Conservation (phyloP, 2,888 invertebrate genomes). For the Cosmopolites sordidus region DNA sequence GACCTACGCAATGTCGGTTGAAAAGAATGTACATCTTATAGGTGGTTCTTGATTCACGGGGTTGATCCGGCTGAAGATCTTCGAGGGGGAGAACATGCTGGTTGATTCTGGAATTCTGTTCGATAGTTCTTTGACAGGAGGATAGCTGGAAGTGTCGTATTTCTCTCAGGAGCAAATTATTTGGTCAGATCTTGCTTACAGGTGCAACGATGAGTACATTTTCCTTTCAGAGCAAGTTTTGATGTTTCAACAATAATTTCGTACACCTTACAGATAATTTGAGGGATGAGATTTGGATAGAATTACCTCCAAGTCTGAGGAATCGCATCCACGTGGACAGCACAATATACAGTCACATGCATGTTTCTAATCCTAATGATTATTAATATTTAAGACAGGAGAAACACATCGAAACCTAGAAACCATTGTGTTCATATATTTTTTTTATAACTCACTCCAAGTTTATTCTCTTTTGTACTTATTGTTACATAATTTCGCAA, state of each 20-base stretch:
- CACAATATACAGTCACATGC: slow-evolving; percentile 30
- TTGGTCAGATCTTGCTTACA: slow-evolving; percentile 93
- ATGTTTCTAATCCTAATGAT: slow-evolving; percentile 16
- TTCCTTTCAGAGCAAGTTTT: too few relatives aligned
- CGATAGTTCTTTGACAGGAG: slow-evolving; percentile 89
- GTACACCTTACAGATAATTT: slow-evolving; percentile 67
- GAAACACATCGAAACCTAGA: not conserved
- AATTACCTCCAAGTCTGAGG: slow-evolving; percentile 66
- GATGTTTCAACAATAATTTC: too few relatives aligned
- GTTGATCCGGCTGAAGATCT: slow-evolving; percentile 85
- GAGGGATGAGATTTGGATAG: slow-evolving; percentile 72
- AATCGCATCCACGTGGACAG: slow-evolving; percentile 60
- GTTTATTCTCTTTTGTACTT: not conserved
- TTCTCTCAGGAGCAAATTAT: slow-evolving; percentile 97
- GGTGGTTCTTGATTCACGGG: slow-evolving; percentile 89
- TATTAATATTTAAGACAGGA: not conserved
- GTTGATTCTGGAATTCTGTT: slow-evolving; percentile 92
- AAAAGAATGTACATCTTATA: slow-evolving; percentile 87
- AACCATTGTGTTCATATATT: not conserved
- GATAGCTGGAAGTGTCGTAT: slow-evolving; percentile 89
- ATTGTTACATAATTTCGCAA: too few relatives aligned
- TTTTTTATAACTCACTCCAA: not conserved
- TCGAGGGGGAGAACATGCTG: slow-evolving; percentile 77
- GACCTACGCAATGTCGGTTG: slow-evolving; percentile 90
- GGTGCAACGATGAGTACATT: slow-evolving; percentile 76